phyloP scores from a whole-genome alignment of 1,140 invertebrate genomes.

The Cherax destructor region DNA sequence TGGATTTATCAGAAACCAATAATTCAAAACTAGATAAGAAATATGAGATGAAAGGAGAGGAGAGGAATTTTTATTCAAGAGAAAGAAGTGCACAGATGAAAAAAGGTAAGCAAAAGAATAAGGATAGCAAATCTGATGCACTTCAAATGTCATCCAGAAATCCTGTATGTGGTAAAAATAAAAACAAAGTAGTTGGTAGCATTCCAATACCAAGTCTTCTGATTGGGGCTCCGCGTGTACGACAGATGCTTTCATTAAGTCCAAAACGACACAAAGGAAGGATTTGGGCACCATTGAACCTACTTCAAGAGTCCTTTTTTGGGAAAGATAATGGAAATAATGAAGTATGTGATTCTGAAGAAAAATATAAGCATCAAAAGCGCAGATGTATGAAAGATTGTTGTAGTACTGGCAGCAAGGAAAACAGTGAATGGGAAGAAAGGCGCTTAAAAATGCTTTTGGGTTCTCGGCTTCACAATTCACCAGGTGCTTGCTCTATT shows the following conservation, averaged over 20 bases:
- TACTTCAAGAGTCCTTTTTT: neutral
- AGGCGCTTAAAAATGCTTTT: constrained; percentile 29
- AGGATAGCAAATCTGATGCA: neutral
- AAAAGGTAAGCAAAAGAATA: neutral
- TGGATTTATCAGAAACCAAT: neutral
- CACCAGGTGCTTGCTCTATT: neutral
- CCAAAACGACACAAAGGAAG: constrained; percentile 41
- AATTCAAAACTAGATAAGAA: neutral
- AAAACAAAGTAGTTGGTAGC: neutral
- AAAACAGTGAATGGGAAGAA: constrained; percentile 28
- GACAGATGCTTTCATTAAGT: constrained; percentile 28
- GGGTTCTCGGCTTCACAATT: neutral
- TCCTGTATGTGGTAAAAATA: neutral
- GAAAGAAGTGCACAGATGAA: neutral
- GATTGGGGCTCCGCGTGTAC: constrained; percentile 22
- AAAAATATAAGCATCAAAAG: neutral
- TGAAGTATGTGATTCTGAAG: neutral
- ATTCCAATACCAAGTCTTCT: neutral
- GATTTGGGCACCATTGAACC: constrained; percentile 31
- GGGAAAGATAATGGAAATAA: neutral
- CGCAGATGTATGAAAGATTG: neutral
- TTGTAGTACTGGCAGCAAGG: neutral
- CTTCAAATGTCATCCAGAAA: neutral
- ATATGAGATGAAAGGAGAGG: neutral
- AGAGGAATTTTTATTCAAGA: neutral